Base-by-base conservation (phyloP, 1,140 invertebrate species). In the Diorhabda sublineata region DNA sequence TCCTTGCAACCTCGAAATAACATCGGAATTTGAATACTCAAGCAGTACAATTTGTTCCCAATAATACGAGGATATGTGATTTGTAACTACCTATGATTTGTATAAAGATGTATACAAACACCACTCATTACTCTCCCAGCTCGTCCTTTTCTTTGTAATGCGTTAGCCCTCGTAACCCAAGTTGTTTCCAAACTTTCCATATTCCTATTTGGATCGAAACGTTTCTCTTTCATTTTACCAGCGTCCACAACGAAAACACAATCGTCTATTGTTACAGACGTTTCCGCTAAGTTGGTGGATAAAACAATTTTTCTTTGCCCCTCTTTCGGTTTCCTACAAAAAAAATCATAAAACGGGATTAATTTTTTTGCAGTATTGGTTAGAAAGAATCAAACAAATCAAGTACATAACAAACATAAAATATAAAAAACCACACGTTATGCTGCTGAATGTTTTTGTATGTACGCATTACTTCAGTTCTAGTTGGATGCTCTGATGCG, bases 251-350 rank as follows among this genome's bases (percentile, higher is more conserved):
- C 95, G 81, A 91, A 96, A 1, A 95, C 91, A 74, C 96, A 94
- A 81, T 97, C 95, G 79, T 96, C 92, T 71, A 98, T 95, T 5
- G 95, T 98, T 2, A 98, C 87, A 26, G 94, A 95, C 0, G 95
- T 97, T 82, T 98, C 96, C 0, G 95, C 95, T 67, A 98, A 94
- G 79, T 97, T 97, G 0, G 96, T 98, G 2, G 94, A 92, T 0
- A 98, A 82, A 45, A 98, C 92, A 45, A 97, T 93, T 84, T 96
- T 96, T 44, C 94, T 83, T 11, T 87, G 85, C 2, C 91, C 91
- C 2, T 83, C 75, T 61, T 88, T 88, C 4, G 90, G 86, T 77
- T 88, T 90, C 73, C 88, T 88, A 72, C 87, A 85, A 73, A 26
- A 26, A 26, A 1, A 26, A 26, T 26, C 26, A 26, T 26, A 26